Evolutionary conservation across 2,797 vertebrate species (phyloP).

Genomic region (Australoheros facetus): DNA sequence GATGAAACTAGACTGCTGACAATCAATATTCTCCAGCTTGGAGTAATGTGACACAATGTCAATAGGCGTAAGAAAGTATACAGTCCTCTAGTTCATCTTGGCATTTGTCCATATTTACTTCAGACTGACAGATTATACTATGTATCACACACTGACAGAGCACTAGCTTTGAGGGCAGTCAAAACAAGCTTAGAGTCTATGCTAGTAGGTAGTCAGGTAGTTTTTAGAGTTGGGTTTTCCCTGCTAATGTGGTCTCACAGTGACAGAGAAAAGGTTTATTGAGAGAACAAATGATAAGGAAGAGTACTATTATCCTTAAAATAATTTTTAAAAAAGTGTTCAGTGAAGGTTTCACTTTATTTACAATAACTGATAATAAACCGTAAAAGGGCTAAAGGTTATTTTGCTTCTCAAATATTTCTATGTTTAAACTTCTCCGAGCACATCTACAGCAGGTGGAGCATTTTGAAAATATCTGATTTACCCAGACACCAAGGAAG

Average conservation of each 20-base stretch:
- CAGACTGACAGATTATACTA: constrained; percentile 47
- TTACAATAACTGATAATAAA: constrained; percentile 6
- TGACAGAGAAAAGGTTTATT: constrained; percentile 13
- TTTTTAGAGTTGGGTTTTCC: neutral
- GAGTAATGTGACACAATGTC: constrained; percentile 60
- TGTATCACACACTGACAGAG: constrained; percentile 13
- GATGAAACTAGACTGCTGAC: constrained; percentile 55
- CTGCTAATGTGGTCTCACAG: constrained; percentile 22
- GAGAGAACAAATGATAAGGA: constrained; percentile 14
- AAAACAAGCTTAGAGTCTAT: constrained; percentile 52
- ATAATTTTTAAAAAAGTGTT: constrained; percentile 2
- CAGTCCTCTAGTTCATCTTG: constrained; percentile 48
- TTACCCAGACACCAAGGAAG: constrained; percentile 51
- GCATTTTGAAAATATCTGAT: constrained; percentile 61
- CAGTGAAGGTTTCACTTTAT: constrained; percentile 12
- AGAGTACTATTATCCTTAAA: constrained; percentile 27
- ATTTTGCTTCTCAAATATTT: constrained; percentile 58
- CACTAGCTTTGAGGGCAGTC: constrained; percentile 5
- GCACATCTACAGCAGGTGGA: constrained; percentile 26
- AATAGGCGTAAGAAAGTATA: constrained; percentile 50
- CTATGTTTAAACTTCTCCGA: constrained; percentile 50
- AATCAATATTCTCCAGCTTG: constrained; percentile 59
- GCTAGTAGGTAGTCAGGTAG: constrained; percentile 5
- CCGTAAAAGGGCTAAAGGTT: constrained; percentile 30
- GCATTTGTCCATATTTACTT: constrained; percentile 52